Percentiles rank a stretch among this genome's conserved stretches.
phyloP scores from a whole-genome alignment of 2,113 vertebrate species.

The Dascyllus trimaculatus region DNA sequence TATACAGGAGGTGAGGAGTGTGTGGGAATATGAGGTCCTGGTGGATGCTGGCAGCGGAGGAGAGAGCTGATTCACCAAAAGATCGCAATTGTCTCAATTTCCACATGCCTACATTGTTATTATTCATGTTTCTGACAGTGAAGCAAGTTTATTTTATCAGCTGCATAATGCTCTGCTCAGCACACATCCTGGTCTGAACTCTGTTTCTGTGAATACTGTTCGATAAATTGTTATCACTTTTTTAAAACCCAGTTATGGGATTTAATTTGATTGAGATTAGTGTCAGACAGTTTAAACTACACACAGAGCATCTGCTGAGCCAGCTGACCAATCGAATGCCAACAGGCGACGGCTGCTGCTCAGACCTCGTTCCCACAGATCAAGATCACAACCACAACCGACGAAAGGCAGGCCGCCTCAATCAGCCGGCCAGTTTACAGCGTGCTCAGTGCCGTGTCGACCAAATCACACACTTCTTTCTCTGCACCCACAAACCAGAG shows the following conservation, averaged over 20 bases:
- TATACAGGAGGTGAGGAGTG: neutral
- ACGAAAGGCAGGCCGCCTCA: conserved; percentile 57
- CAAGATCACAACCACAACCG: conserved; percentile 24
- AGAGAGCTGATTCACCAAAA: too few species aligned
- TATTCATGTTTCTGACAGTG: neutral
- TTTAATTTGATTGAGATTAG: neutral
- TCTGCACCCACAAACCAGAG: conserved; percentile 34
- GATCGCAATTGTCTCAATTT: neutral
- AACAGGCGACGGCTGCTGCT: neutral
- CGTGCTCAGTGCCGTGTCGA: conserved; percentile 41
- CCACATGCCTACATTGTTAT: neutral
- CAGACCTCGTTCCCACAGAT: conserved; percentile 37
- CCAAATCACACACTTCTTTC: conserved; percentile 44
- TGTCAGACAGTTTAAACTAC: neutral
- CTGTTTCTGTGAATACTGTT: too few species aligned
- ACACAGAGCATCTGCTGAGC: conserved; percentile 1
- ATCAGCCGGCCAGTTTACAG: conserved; percentile 62
- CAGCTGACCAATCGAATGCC: conserved; percentile 28
- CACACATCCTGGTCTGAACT: too few species aligned
- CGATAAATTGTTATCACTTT: too few species aligned
- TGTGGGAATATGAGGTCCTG: neutral
- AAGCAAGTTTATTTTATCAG: too few species aligned
- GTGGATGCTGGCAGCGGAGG: neutral
- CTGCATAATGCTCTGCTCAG: too few species aligned
- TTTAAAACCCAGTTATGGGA: neutral